Conservation (phyloP, 2,797 vertebrate species). For the Zalophus californianus region DNA sequence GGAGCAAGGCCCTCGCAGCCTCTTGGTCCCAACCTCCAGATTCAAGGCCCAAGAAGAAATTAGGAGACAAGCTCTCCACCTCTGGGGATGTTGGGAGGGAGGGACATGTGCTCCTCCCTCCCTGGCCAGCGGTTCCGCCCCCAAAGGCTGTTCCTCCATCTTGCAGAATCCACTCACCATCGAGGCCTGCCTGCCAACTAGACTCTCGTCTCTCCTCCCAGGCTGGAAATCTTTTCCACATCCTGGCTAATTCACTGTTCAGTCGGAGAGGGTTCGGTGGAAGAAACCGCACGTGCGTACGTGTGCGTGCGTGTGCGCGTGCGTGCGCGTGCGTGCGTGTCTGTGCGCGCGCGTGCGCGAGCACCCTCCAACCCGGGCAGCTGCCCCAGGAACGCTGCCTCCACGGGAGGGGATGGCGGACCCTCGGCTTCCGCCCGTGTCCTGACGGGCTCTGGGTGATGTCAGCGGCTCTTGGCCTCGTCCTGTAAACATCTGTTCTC, state of each 20-base stretch:
- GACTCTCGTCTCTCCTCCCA: conserved; percentile 8
- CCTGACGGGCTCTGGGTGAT: conserved; percentile 62
- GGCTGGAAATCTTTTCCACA: conserved; percentile 51
- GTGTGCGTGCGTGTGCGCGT: fast-evolving
- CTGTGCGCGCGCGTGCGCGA: too few relatives aligned
- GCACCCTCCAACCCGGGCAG: neutral
- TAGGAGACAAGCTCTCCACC: neutral
- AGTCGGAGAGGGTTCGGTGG: conserved; percentile 29
- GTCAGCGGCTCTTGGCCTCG: conserved; percentile 65
- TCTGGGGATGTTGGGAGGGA: neutral
- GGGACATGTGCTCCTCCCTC: neutral
- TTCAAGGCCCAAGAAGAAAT: neutral
- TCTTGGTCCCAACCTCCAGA: neutral
- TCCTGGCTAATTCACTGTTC: conserved; percentile 62
- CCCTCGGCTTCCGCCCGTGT: neutral
- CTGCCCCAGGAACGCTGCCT: neutral
- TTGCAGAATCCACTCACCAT: neutral
- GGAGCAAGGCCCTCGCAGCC: neutral
- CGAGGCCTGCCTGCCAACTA: neutral
- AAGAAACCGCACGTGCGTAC: neutral
- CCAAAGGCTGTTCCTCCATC: neutral
- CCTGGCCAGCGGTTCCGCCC: neutral
- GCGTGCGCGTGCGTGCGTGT: fast-evolving
- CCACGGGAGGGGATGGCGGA: neutral
- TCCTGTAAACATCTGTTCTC: conserved; percentile 79